Base-by-base conservation (phyloP, 2,888 invertebrate genomes). In the Limenitis camilla region DNA sequence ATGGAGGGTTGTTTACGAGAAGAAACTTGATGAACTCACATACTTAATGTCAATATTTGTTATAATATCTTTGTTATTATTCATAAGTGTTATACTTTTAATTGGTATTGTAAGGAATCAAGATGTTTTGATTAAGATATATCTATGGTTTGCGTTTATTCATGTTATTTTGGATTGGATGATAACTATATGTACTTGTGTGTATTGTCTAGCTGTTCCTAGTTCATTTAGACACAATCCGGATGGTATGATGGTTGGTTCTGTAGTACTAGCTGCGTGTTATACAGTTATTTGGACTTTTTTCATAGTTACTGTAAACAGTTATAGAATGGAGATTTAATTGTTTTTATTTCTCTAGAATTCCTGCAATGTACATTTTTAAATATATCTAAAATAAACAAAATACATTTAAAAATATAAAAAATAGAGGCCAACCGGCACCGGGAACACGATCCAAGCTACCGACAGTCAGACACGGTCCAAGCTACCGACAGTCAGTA, bases 211-310 rank as follows among this genome's bases (percentile, higher is more conserved):
- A 5, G 61, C 63, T 41, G 47, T 62, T 2, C 56, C 63, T 5
- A 47, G 38, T 6, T 72, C 72, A 53, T 73, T 73, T 31, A 55
- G 63, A 53, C 58, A 51, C 0, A 59, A 63, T 6, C 67, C 69
- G 0, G 28, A 59, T 0, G 65, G 60, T 3, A 53, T 64, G 42
- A 59, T 58, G 0, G 40, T 69, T 3, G 50, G 59, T 3, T 45
- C 58, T 2, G 28, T 65, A 5, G 11, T 67, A 4, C 6, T 66
- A 6, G 57, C 61, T 10, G 5, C 55, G 0, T 59, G 62, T 5
- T 73, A 71, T 49, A 55, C 67, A 0, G 3, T 61, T 0, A 44
- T 64, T 35, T 71, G 68, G 71, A 30, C 45, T 5, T 72, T 72
- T 49, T 48, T 67, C 8, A 52, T 67, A 8, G 11, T 69, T 11